Conservation (phyloP, 2,113 vertebrate species). For the Oryzias javanicus region DNA sequence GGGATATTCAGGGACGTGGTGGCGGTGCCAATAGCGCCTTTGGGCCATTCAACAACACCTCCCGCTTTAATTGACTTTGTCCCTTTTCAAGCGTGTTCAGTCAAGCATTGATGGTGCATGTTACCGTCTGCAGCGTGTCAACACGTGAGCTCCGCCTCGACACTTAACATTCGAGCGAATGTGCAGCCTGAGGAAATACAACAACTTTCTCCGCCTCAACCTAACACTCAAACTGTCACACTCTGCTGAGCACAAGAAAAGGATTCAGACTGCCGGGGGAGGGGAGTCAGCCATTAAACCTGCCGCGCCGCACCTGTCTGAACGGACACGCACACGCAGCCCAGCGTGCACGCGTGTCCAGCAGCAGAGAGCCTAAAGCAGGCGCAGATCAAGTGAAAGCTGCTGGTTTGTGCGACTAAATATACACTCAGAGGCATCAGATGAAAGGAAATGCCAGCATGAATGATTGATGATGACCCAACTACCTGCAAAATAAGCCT, state of each 20-base stretch:
- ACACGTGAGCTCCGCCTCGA: conserved; percentile 14
- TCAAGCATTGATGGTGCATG: conserved; percentile 10
- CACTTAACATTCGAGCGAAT: conserved; percentile 47
- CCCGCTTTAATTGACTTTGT: not conserved
- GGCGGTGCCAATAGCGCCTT: too few species aligned
- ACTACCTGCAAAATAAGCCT: conserved; percentile 36
- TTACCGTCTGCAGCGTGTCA: conserved; percentile 35
- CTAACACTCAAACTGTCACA: conserved; percentile 45
- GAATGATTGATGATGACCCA: conserved; percentile 62
- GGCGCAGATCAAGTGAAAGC: conserved; percentile 1
- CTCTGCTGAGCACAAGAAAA: conserved; percentile 24
- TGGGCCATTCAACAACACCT: too few species aligned
- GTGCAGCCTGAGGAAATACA: conserved; percentile 30
- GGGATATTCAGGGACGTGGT: too few species aligned
- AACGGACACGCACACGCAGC: conserved; percentile 3
- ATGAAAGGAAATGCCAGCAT: conserved; percentile 64
- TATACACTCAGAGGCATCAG: conserved; percentile 28
- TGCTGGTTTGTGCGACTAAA: conserved; percentile 1
- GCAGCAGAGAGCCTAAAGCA: not conserved
- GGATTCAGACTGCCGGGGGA: conserved; percentile 38
- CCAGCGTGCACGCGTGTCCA: not conserved
- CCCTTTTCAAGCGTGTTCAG: conserved; percentile 1
- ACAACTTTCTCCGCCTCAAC: conserved; percentile 43
- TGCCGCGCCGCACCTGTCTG: conserved; percentile 37
- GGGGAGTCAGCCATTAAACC: conserved; percentile 40